These are phyloP conservation scores for Regulus satrapa DNA, from an alignment of 2,113 vertebrate species.

Conservation along the genomic window DNA sequence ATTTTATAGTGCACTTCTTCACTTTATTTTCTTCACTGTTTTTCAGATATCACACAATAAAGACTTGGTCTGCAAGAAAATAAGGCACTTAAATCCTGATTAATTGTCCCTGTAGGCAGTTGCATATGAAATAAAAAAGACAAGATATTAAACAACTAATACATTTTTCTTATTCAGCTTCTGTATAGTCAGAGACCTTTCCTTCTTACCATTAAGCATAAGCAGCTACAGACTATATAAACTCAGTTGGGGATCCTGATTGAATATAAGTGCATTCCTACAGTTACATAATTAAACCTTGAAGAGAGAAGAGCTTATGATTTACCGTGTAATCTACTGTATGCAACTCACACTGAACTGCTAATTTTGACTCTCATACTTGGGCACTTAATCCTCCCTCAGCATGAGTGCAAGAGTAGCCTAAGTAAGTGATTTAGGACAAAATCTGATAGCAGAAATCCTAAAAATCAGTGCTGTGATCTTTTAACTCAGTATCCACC, in stretches of 20 bases:
- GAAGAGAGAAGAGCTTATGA: not conserved
- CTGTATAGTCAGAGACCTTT: not conserved
- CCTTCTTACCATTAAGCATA: not conserved
- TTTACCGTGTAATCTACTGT: not conserved
- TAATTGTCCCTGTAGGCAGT: not conserved
- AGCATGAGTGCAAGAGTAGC: not conserved
- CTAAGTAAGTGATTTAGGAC: not conserved
- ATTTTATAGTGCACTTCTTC: not conserved
- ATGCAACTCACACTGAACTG: not conserved
- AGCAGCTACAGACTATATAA: not conserved
- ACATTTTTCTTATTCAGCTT: not conserved
- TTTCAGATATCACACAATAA: not conserved
- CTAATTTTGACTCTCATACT: not conserved
- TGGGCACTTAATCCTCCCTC: not conserved
- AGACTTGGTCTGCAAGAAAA: not conserved
- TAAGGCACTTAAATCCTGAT: not conserved
- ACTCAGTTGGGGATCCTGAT: not conserved
- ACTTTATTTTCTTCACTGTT: not conserved
- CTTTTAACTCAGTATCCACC: not conserved
- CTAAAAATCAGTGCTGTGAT: not conserved
- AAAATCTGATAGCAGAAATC: not conserved
- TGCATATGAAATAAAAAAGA: constrained; percentile 3
- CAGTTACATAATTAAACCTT: not conserved
- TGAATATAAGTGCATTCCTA: not conserved
- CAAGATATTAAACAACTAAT: not conserved